phyloP scores from a whole-genome alignment of 64 coral and sea anemone species.

The Cladopsammia gracilis region DNA sequence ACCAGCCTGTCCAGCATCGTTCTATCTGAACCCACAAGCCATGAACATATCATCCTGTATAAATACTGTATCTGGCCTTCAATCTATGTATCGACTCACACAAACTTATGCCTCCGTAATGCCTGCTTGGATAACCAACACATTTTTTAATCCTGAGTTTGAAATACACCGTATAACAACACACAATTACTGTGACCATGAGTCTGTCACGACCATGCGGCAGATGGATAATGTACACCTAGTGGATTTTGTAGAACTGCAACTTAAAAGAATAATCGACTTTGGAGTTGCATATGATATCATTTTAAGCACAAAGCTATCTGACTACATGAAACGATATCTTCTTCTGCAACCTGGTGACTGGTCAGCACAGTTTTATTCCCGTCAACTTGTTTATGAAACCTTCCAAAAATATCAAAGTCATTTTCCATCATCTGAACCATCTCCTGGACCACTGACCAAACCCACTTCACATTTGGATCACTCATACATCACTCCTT shows the following conservation, averaged over 20 bases:
- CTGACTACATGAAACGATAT: slow-evolving; percentile 31
- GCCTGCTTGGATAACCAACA: too few species aligned
- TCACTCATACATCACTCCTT: background rate
- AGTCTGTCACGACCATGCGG: slow-evolving; percentile 50
- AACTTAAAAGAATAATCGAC: slow-evolving; percentile 56
- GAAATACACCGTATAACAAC: slow-evolving; percentile 44
- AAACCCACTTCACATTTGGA: slow-evolving; percentile 13
- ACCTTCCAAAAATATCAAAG: background rate
- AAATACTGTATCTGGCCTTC: too few species aligned
- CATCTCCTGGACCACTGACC: background rate
- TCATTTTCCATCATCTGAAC: background rate
- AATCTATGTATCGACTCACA: too few species aligned
- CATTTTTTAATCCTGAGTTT: too few species aligned
- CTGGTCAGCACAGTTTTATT: slow-evolving; percentile 68
- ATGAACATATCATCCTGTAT: too few species aligned
- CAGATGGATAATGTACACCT: slow-evolving; percentile 68
- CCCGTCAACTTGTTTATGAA: background rate
- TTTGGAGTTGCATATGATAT: slow-evolving; percentile 72
- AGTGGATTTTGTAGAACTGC: slow-evolving; percentile 55
- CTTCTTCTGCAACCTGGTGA: slow-evolving; percentile 54
- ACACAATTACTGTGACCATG: slow-evolving; percentile 58
- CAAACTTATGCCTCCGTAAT: too few species aligned
- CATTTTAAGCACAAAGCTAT: slow-evolving; percentile 32
- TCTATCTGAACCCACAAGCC: too few species aligned
- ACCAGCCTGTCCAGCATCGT: background rate